Conservation (phyloP, 2,113 vertebrate genomes). For the Sardina pilchardus region DNA sequence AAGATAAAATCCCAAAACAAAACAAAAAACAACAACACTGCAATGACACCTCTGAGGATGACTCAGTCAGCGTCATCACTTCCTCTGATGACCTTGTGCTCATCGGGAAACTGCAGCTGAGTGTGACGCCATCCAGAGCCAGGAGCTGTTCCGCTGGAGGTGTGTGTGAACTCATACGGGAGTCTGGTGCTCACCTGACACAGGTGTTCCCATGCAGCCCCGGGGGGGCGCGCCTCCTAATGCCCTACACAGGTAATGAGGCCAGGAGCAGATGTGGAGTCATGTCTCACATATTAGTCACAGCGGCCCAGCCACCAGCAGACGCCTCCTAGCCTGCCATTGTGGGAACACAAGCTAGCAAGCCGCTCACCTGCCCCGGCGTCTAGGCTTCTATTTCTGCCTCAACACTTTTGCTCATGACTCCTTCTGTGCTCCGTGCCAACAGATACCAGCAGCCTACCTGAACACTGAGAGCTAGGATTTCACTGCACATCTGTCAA, state of each 20-base stretch:
- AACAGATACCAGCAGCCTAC: background rate
- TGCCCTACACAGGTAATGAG: background rate
- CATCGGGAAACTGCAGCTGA: background rate
- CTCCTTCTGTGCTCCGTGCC: background rate
- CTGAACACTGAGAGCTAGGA: background rate
- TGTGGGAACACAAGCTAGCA: background rate
- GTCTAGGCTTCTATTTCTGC: slow-evolving; percentile 3
- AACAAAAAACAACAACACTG: background rate
- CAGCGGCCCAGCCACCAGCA: background rate
- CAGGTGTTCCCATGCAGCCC: background rate
- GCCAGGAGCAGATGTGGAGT: background rate
- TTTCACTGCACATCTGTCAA: background rate
- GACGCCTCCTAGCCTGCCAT: background rate
- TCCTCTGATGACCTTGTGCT: background rate
- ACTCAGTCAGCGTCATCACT: background rate
- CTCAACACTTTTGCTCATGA: background rate
- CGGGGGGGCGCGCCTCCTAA: background rate
- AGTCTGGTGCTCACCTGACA: no score
- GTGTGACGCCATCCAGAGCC: background rate
- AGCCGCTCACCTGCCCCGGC: background rate
- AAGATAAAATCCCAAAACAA: background rate
- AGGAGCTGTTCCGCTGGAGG: background rate
- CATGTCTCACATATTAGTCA: background rate
- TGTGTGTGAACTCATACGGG: no score
- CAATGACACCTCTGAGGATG: background rate